phyloP scores from a whole-genome alignment of 2,113 vertebrate species.

The Ellobius talpinus region DNA sequence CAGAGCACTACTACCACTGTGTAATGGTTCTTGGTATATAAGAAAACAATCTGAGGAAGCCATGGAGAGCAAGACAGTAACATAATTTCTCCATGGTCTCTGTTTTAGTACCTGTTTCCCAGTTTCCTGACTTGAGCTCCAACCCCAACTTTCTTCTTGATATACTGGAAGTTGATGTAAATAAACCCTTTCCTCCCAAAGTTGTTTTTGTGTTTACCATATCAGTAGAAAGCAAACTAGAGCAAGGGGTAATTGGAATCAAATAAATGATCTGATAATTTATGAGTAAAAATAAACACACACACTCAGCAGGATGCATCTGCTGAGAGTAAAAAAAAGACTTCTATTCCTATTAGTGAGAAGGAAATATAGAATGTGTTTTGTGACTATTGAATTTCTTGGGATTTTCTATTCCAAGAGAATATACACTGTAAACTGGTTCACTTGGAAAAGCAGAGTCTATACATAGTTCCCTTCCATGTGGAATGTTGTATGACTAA shows the following conservation, averaged over 20 bases:
- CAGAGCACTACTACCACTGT: neutral
- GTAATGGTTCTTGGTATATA: neutral
- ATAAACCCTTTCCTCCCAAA: neutral
- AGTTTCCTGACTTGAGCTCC: neutral
- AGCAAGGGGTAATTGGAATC: neutral
- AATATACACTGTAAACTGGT: neutral
- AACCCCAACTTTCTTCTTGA: neutral
- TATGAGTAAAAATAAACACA: neutral
- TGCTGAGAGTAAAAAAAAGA: neutral
- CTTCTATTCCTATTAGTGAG: constrained; percentile 1
- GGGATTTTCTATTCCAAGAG: neutral
- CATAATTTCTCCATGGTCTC: too few species aligned
- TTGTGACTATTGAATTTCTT: neutral
- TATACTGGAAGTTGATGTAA: neutral
- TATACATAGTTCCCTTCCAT: neutral
- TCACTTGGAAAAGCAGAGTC: neutral
- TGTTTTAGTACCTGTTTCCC: neutral
- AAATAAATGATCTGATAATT: constrained; percentile 9
- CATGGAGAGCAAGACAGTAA: neutral
- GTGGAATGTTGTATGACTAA: neutral
- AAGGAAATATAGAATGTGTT: neutral
- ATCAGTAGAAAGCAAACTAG: neutral
- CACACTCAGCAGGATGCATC: neutral
- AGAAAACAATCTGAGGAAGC: neutral
- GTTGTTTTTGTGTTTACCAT: neutral